phyloP scores from a whole-genome alignment of 2,113 vertebrate genomes.

The Ia io region DNA sequence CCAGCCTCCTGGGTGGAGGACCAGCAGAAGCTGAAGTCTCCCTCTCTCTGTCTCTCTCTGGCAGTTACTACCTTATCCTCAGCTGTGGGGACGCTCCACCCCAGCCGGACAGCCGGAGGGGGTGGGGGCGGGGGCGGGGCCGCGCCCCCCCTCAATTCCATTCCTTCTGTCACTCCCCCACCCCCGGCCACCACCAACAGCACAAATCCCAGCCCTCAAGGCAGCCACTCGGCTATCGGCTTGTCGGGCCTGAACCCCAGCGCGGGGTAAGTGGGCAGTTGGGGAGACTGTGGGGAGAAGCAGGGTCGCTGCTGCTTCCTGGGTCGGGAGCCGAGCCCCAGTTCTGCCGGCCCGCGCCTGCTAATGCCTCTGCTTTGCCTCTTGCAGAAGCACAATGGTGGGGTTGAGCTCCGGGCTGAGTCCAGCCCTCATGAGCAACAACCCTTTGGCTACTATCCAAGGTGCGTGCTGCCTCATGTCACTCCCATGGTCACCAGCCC shows the following conservation, averaged over 20 bases:
- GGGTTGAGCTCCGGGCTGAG: constrained; percentile 94
- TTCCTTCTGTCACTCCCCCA: constrained; percentile 87
- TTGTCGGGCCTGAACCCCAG: constrained; percentile 84
- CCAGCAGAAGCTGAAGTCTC: constrained; percentile 1
- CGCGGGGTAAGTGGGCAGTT: constrained; percentile 86
- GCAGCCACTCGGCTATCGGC: constrained; percentile 89
- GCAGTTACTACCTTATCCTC: constrained; percentile 92
- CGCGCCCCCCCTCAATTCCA: constrained; percentile 70
- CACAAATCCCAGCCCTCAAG: constrained; percentile 87
- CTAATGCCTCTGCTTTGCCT: constrained; percentile 80
- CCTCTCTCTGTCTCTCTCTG: constrained; percentile 53
- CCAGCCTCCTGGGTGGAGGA: neutral
- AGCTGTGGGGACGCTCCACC: constrained; percentile 86
- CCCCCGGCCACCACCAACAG: constrained; percentile 92
- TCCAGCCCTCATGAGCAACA: constrained; percentile 92
- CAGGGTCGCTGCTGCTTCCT: neutral
- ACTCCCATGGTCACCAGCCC: constrained; percentile 22
- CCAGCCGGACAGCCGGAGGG: constrained; percentile 84
- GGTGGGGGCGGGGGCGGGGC: constrained; percentile 71
- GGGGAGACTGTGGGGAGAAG: neutral
- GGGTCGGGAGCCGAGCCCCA: neutral
- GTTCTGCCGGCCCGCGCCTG: neutral
- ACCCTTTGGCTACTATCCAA: constrained; percentile 95
- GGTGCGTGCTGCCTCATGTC: constrained; percentile 85
- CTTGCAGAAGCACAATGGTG: constrained; percentile 94